Evolutionary conservation across 2,797 vertebrate species (phyloP), one percentile per base, ranked within the genome.

Genomic region (Xenops minutus): DNA sequence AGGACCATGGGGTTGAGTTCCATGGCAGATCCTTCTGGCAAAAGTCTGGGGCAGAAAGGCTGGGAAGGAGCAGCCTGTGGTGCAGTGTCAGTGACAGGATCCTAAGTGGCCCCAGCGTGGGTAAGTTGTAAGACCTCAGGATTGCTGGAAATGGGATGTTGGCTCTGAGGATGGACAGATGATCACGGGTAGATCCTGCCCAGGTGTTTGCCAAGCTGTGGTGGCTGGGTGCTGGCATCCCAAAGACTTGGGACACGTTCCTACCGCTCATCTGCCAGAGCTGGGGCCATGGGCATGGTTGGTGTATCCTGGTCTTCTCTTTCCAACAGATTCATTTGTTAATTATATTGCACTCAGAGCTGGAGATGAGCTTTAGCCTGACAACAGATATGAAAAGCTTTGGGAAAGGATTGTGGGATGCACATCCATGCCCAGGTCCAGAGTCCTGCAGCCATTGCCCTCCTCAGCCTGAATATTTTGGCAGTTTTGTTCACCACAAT

Each of bases 211-310:
- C n/a, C 12, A 12, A 11, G n/a, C 43, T 15, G 14, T 0, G 13
- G 26, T 48, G 55, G 27, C 34, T 82, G 41, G n/a, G 7, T 1
- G 2, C 29, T 64, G 49, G 37, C 23, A 29, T 7, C n/a, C 24
- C 48, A 39, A 55, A 69, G 43, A 20, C 26, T 72, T n/a, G 85
- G n/a, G 32, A 67, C 2, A 0, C 46, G 7, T 52, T 46, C 49
- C 63, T 48, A 1, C n/a, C 0, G 1, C 78, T 72, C 9, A 10
- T 22, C 29, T 3, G 0, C 19, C 51, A 52, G 46, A 74, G 23
- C 46, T 85, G 1, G 2, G 62, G 19, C 15, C 26, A 1, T 0
- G 0, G n/a, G 7, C 4, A 12, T 2, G 13, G 30, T 18, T 12
- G 59, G 20, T 30, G 21, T 17, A 5, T 46, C 21, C 41, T 12